A percentile compares a stretch with the other conserved stretches of the same genome.
phyloP scores from a whole-genome alignment of 2,888 invertebrate genomes.

The Hypomecis punctinalis region DNA sequence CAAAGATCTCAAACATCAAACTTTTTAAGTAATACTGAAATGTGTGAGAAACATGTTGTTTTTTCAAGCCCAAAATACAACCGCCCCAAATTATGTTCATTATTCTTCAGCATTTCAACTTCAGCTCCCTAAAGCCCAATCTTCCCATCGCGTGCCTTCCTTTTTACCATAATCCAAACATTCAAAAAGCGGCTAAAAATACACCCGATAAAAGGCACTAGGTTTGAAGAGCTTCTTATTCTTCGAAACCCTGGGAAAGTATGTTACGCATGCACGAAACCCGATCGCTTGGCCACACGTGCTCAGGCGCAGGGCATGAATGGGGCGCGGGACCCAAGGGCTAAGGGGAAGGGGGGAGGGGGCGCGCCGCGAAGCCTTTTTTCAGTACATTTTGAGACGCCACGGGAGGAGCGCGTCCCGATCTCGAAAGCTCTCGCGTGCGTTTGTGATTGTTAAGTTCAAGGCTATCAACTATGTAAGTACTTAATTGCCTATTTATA shows the following conservation, averaged over 20 bases:
- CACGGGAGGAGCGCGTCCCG: slow-evolving; percentile 63
- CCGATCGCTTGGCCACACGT: slow-evolving; percentile 77
- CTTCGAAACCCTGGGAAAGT: slow-evolving; percentile 69
- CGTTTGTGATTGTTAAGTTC: slow-evolving; percentile 39
- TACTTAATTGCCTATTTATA: slow-evolving; percentile 23
- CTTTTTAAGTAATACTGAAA: no score
- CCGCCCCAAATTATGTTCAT: neutral
- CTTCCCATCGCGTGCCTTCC: slow-evolving; percentile 32
- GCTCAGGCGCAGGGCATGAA: slow-evolving; percentile 60
- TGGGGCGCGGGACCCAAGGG: slow-evolving; percentile 52
- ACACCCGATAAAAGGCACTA: slow-evolving; percentile 33
- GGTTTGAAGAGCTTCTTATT: slow-evolving; percentile 32
- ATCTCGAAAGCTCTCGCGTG: slow-evolving; percentile 30
- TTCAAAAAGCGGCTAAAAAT: slow-evolving; percentile 29
- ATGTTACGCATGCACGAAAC: slow-evolving; percentile 74
- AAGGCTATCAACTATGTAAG: slow-evolving; percentile 40
- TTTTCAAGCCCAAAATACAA: neutral
- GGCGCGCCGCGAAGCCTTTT: slow-evolving; percentile 76
- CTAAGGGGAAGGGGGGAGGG: slow-evolving; percentile 47
- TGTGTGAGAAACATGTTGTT: no score
- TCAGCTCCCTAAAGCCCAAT: neutral
- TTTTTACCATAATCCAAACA: slow-evolving; percentile 37
- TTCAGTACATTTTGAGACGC: slow-evolving; percentile 75
- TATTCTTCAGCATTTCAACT: neutral
- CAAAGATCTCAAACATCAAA: no score